These are phyloP conservation scores for Actinia equina DNA, from an alignment of 64 coral and sea anemone species.

Conservation along the genomic window DNA sequence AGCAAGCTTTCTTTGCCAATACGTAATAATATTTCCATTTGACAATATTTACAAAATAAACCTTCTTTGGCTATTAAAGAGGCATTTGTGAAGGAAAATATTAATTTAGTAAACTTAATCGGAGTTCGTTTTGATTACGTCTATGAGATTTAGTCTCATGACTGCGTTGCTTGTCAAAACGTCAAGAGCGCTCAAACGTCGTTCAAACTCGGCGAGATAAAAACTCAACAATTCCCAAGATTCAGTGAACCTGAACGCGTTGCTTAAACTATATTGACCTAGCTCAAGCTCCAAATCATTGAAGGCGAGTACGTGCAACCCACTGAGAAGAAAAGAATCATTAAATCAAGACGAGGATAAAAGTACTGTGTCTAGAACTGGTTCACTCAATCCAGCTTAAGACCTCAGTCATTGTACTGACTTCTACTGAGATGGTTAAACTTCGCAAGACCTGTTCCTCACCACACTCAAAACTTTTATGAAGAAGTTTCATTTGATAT, in stretches of 20 bases:
- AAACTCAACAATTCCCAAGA: background rate
- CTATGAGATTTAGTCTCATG: background rate
- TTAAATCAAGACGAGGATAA: background rate
- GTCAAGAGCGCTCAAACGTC: background rate
- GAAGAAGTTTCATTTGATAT: too few species aligned
- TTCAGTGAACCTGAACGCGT: background rate
- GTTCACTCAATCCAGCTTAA: too few species aligned
- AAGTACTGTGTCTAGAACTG: background rate
- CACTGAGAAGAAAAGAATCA: background rate
- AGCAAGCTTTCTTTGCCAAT: background rate
- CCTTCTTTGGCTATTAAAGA: background rate
- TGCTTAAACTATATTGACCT: background rate
- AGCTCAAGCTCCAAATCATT: background rate
- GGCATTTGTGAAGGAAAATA: slow-evolving; percentile 2
- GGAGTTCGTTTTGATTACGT: background rate
- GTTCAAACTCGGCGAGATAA: background rate
- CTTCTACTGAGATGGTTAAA: too few species aligned
- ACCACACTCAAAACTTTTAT: too few species aligned
- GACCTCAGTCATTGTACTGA: too few species aligned
- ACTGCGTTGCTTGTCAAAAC: background rate
- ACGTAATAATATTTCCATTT: background rate
- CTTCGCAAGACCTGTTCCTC: too few species aligned
- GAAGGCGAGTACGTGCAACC: background rate
- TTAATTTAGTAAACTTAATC: slow-evolving; percentile 17
- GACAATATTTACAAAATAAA: background rate